These are phyloP conservation scores for Cantharis rustica DNA, from an alignment of 2,888 invertebrate genomes.

Conservation along the genomic window DNA sequence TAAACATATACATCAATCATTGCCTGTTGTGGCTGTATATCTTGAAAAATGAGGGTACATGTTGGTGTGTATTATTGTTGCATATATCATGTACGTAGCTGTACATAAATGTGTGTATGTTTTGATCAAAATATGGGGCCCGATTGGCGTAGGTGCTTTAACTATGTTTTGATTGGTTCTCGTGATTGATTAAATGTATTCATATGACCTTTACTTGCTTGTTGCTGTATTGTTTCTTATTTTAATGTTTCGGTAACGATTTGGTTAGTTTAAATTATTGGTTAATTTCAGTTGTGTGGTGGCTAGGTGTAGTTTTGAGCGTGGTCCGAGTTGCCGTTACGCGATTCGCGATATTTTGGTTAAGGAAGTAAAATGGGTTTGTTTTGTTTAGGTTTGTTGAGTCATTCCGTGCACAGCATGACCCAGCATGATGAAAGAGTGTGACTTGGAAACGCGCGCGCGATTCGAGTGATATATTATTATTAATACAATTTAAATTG, in stretches of 20 bases:
- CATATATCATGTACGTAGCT: slow-evolving; percentile 34
- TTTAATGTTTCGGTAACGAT: slow-evolving; percentile 15
- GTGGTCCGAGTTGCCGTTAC: neutral
- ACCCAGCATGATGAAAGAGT: slow-evolving; percentile 32
- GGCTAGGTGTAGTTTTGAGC: neutral
- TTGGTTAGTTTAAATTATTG: neutral
- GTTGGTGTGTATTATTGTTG: slow-evolving; percentile 34
- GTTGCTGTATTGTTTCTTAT: slow-evolving; percentile 36
- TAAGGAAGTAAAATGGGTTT: neutral
- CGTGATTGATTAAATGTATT: slow-evolving; percentile 45
- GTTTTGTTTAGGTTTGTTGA: slow-evolving; percentile 33
- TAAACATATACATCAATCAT: neutral
- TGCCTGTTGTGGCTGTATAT: neutral
- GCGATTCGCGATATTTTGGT: neutral
- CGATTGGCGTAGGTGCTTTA: slow-evolving; percentile 36
- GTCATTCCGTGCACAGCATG: slow-evolving; percentile 33
- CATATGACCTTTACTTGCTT: slow-evolving; percentile 49
- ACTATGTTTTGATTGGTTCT: slow-evolving; percentile 38
- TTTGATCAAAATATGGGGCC: slow-evolving; percentile 37
- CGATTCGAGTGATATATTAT: slow-evolving; percentile 32
- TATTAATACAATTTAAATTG: slow-evolving; percentile 27
- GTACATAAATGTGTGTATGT: slow-evolving; percentile 35
- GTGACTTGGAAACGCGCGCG: slow-evolving; percentile 29
- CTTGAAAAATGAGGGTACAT: neutral
- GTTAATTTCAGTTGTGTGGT: slow-evolving; percentile 3